Conservation (phyloP, 1,140 invertebrate genomes). For the Mycetomoellerius zeteki region DNA sequence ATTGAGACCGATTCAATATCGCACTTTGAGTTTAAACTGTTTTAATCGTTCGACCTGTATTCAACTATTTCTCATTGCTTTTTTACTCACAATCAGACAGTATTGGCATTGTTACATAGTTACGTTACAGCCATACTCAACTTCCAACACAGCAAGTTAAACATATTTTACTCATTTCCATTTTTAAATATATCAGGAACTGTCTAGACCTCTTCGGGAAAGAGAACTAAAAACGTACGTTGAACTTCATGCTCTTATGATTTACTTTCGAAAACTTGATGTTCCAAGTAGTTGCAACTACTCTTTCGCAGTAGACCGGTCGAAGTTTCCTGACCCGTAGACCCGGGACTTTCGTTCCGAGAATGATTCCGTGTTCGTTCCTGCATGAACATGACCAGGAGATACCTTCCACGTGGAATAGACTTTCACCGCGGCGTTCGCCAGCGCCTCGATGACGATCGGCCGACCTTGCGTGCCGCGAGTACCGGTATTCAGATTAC, state of each 20-base stretch:
- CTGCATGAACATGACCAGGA: constrained; percentile 52
- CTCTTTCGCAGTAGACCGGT: constrained; percentile 16
- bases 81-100: not conserved
- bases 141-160: not conserved
- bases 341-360: constrained; percentile 59
- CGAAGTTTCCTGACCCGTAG: constrained; percentile 48
- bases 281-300: not conserved
- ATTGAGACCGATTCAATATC: constrained; percentile 15
- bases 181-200: not conserved
- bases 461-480: constrained; percentile 75
- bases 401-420: constrained; percentile 65
- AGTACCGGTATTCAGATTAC: constrained; percentile 72
- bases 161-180: not conserved
- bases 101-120: not conserved
- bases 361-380: constrained; percentile 65
- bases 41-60: constrained; percentile 31
- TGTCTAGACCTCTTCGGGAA: not conserved
- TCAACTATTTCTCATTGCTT: constrained; percentile 15
- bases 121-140: not conserved
- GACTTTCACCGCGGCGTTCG: constrained; percentile 75
- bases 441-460: constrained; percentile 70
- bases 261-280: not conserved
- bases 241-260: no score
- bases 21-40: constrained; percentile 15
- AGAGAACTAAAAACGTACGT: not conserved